A percentile compares a stretch with the other conserved stretches of the same genome.
These are phyloP conservation scores for Onthophagus taurus DNA, from an alignment of 1,140 invertebrate genomes.

Conservation along the genomic window DNA sequence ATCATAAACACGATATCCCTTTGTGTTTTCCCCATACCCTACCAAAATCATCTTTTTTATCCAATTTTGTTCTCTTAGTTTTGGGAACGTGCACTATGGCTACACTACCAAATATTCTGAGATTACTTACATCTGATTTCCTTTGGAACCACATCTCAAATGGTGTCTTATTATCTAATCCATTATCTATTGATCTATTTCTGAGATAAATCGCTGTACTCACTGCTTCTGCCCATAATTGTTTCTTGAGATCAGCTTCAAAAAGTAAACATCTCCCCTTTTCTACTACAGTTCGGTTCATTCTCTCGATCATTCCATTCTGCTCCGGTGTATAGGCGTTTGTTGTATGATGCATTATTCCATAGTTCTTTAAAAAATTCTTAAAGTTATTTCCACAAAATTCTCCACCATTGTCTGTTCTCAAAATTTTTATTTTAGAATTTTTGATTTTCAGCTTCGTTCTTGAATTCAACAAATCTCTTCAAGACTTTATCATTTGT, in stretches of 20 bases:
- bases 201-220: constrained; percentile 35
- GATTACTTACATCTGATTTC: constrained; percentile 38
- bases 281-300: constrained; percentile 10
- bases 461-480: constrained; percentile 11
- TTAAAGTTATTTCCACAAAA: constrained; percentile 4
- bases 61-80: constrained; percentile 35
- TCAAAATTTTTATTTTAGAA: constrained; percentile 12
- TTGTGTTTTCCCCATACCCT: constrained; percentile 31
- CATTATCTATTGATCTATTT: constrained; percentile 24
- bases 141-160: constrained; percentile 27
- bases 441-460: constrained; percentile 13
- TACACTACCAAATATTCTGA: constrained; percentile 36
- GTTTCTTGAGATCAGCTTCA: constrained; percentile 23
- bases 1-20: constrained; percentile 7
- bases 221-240: constrained; percentile 36
- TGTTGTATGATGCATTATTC: constrained; percentile 16
- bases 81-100: constrained; percentile 35
- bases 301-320: constrained; percentile 1
- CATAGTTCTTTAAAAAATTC: constrained; percentile 1
- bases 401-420: constrained; percentile 18
- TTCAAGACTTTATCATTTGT: constrained; percentile 34
- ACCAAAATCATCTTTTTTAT: constrained; percentile 32
- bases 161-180: constrained; percentile 1
- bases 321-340: constrained; percentile 7
- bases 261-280: constrained; percentile 29